Conservation (phyloP, 2,888 invertebrate species). For the Elmis aenea region DNA sequence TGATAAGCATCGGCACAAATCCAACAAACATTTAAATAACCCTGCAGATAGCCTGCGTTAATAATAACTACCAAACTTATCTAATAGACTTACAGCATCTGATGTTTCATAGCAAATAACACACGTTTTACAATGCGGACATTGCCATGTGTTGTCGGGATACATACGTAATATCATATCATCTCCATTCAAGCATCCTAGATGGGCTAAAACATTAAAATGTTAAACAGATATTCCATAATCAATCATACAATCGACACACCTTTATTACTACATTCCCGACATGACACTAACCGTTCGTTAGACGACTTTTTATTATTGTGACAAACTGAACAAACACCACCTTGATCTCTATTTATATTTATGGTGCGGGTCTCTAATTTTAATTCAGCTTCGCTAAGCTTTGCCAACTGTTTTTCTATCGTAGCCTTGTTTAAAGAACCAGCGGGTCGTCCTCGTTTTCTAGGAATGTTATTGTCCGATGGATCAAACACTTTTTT, state of each 20-base stretch:
- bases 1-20: constrained; percentile 84
- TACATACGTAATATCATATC: constrained; percentile 60
- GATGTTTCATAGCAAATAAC: constrained; percentile 73
- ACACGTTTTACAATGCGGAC: constrained; percentile 86
- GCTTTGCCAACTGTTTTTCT: constrained; percentile 46
- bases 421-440: constrained; percentile 57
- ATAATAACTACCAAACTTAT: background rate
- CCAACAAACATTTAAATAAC: constrained; percentile 66
- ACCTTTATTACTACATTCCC: constrained; percentile 70
- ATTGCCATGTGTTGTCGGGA: constrained; percentile 75
- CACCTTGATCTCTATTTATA: constrained; percentile 48
- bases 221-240: background rate
- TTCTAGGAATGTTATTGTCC: constrained; percentile 72
- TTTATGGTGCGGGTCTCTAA: constrained; percentile 43
- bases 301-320: constrained; percentile 55
- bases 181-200: constrained; percentile 63
- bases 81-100: constrained; percentile 61
- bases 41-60: constrained; percentile 29
- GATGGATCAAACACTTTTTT: constrained; percentile 85
- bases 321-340: constrained; percentile 60
- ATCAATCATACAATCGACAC: constrained; percentile 9
- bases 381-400: constrained; percentile 33
- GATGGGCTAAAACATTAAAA: constrained; percentile 55
- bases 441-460: constrained; percentile 63
- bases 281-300: constrained; percentile 62